phyloP scores from a whole-genome alignment of 2,888 invertebrate genomes.

The Macrophya alboannulata region DNA sequence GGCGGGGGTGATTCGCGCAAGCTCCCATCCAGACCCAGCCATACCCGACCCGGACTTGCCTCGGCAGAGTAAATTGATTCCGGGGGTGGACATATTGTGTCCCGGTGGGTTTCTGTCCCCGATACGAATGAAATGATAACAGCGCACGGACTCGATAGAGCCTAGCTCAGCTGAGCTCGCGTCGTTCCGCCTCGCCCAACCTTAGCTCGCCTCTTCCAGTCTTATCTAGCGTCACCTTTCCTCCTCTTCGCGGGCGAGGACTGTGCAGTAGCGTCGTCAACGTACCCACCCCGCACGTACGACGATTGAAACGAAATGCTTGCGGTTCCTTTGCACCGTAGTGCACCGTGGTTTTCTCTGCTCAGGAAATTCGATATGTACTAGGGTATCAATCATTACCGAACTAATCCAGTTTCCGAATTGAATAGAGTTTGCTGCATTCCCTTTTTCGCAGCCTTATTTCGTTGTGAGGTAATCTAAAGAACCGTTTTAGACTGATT shows the following conservation, averaged over 20 bases:
- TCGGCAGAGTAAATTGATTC: slow-evolving; percentile 64
- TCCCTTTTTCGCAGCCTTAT: neutral
- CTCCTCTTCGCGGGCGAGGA: neutral
- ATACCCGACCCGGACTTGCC: slow-evolving; percentile 52
- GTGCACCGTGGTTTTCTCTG: neutral
- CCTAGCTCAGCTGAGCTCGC: slow-evolving; percentile 52
- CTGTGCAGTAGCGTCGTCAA: neutral
- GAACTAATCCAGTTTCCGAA: slow-evolving; percentile 5
- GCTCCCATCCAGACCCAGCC: slow-evolving; percentile 51
- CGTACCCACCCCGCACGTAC: slow-evolving; percentile 33
- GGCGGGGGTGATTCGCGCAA: slow-evolving; percentile 51
- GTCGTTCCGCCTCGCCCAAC: slow-evolving; percentile 34
- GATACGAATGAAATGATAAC: slow-evolving; percentile 64
- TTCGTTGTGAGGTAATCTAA: neutral
- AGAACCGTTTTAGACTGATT: neutral
- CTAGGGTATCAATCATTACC: slow-evolving; percentile 31
- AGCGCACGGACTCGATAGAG: slow-evolving; percentile 42
- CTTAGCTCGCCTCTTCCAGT: slow-evolving; percentile 9
- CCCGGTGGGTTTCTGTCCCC: slow-evolving; percentile 61
- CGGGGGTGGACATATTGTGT: slow-evolving; percentile 66
- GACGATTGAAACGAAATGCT: slow-evolving; percentile 34
- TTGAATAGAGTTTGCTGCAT: neutral
- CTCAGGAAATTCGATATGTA: neutral
- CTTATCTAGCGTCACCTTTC: slow-evolving; percentile 28
- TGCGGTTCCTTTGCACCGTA: slow-evolving; percentile 8